Percentiles rank a stretch among this genome's conserved stretches.
These are phyloP conservation scores for Nautilus pompilius DNA, from an alignment of 1,140 invertebrate species.

Conservation along the genomic window DNA sequence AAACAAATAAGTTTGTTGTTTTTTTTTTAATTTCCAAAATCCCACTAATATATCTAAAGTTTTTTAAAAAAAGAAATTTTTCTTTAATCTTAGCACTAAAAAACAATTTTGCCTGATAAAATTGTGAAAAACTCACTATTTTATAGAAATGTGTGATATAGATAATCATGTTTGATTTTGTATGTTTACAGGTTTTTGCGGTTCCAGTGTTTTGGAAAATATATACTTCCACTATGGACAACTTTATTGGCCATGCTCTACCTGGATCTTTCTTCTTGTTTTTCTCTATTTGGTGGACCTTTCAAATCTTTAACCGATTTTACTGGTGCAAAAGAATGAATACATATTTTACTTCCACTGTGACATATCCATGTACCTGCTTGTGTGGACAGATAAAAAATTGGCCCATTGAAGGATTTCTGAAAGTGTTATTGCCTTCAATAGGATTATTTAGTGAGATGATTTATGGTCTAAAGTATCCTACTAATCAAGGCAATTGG, in stretches of 20 bases:
- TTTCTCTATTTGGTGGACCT: slow-evolving; percentile 58
- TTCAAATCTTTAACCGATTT: slow-evolving; percentile 49
- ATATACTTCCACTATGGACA: slow-evolving; percentile 57
- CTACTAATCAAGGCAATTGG: slow-evolving; percentile 53
- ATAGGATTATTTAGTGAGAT: slow-evolving; percentile 53
- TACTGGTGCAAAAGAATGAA: slow-evolving; percentile 32
- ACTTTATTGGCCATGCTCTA: slow-evolving; percentile 56
- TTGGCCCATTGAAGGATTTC: slow-evolving; percentile 48
- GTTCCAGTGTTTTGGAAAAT: too few species aligned
- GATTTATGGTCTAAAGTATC: slow-evolving; percentile 53
- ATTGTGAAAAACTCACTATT: too few species aligned
- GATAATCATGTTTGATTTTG: too few species aligned
- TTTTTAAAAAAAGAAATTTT: too few species aligned
- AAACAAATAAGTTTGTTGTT: too few species aligned
- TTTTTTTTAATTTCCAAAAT: too few species aligned
- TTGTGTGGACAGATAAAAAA: slow-evolving; percentile 34
- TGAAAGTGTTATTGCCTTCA: slow-evolving; percentile 50
- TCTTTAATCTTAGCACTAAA: too few species aligned
- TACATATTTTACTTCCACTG: slow-evolving; percentile 40
- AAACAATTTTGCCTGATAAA: too few species aligned
- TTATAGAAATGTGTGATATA: too few species aligned
- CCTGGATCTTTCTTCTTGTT: slow-evolving; percentile 59
- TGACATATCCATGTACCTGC: slow-evolving; percentile 46
- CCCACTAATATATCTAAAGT: too few species aligned
- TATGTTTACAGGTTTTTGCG: too few species aligned